Percentiles rank a stretch among this genome's conserved stretches.
Conservation (phyloP, 1,140 invertebrate species). For the Hypsibius dujardini region DNA sequence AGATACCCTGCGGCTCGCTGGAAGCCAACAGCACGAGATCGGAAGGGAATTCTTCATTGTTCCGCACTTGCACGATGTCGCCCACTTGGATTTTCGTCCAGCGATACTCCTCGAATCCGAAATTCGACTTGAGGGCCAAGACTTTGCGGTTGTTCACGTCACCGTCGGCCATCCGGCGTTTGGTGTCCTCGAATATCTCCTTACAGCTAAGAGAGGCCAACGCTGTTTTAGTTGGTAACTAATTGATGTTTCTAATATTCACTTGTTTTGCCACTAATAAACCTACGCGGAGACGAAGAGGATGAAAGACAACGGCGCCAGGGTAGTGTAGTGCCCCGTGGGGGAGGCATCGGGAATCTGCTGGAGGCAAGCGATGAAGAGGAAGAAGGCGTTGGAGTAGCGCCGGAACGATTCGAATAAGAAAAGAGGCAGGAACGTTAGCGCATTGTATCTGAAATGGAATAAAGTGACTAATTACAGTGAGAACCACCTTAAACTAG, state of each 20-base stretch:
- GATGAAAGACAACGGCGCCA: conserved; percentile 83
- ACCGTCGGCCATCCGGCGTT: conserved; percentile 79
- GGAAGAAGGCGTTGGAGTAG: conserved; percentile 92
- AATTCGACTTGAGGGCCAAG: conserved; percentile 36
- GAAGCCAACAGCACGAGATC: conserved; percentile 74
- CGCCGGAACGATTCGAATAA: conserved; percentile 88
- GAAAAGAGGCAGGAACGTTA: conserved; percentile 80
- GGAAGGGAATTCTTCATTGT: conserved; percentile 82
- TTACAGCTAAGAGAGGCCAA: conserved; percentile 10
- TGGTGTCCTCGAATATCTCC: conserved; percentile 39
- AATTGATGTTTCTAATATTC: conserved; percentile 55
- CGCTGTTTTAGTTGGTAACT: conserved; percentile 14
- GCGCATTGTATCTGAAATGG: conserved; percentile 63
- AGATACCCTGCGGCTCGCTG: conserved; percentile 90
- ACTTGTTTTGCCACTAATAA: conserved; percentile 77
- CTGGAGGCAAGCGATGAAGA: conserved; percentile 78
- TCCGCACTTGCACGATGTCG: conserved; percentile 71
- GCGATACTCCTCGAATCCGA: conserved; percentile 23
- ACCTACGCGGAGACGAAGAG: conserved; percentile 59
- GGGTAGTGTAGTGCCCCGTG: conserved; percentile 79
- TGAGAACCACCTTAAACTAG: too few species aligned
- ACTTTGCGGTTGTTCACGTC: conserved; percentile 65
- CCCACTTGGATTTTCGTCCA: conserved; percentile 52
- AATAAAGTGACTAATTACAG: too few species aligned
- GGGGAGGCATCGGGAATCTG: conserved; percentile 95